Conservation (phyloP, 2,113 vertebrate genomes). For the Perccottus glenii region DNA sequence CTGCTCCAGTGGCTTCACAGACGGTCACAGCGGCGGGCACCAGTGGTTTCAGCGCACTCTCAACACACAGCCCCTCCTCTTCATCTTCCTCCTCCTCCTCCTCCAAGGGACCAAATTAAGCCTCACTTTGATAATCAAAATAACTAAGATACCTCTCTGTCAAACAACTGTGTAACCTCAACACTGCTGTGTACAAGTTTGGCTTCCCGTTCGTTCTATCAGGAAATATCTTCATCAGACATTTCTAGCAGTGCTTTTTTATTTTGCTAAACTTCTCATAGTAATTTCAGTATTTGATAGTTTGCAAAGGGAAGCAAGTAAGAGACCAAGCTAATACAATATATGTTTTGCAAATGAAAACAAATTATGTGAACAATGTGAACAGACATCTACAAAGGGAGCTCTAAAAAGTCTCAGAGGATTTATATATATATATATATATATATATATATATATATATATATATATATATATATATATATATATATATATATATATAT, state of each 20-base stretch:
- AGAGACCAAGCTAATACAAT: constrained; percentile 2
- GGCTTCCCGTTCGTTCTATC: constrained; percentile 3
- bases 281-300: not conserved
- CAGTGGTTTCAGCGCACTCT: constrained; percentile 74
- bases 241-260: constrained; percentile 17
- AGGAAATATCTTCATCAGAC: constrained; percentile 17
- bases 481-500: no score
- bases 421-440: no score
- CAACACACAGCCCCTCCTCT: constrained; percentile 69
- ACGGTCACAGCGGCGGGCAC: constrained; percentile 68
- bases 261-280: constrained; percentile 9
- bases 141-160: constrained; percentile 29
- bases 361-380: not conserved
- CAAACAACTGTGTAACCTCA: constrained; percentile 22
- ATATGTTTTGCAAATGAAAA: not conserved
- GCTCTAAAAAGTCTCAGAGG: constrained; percentile 11
- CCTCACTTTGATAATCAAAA: constrained; percentile 7
- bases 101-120: constrained; percentile 75
- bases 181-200: constrained; percentile 1
- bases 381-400: not conserved
- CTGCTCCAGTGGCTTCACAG: constrained; percentile 61
- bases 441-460: no score
- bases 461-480: no score
- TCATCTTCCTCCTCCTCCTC: constrained; percentile 77
- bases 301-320: constrained; percentile 11